Evolutionary conservation across 2,888 invertebrate species (phyloP), one percentile per base, ranked within the genome.

Genomic region (Ctena decussata): DNA sequence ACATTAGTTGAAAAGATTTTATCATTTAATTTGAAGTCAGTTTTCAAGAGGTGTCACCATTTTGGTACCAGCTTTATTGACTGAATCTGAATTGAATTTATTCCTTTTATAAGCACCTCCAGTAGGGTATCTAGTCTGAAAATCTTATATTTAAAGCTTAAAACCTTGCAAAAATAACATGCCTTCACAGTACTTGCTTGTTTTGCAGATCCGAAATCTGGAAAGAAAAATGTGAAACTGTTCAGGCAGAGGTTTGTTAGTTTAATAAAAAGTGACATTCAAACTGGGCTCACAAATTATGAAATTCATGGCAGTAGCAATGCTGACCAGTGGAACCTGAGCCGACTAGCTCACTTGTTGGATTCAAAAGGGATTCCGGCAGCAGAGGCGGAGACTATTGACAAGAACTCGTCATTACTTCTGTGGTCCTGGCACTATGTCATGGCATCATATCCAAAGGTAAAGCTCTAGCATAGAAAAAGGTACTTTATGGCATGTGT

Each of bases 261-360:
- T 30, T 11, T 27, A 6, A 57, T 57, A 3, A 27, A 24, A 5
- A 57, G n/a, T 27, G 57, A 57, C 8, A 27, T 3, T 15, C 27
- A 27, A 15, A 30, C 30, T 41, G 46, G 46, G 1, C 2, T 0
- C 18, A 15, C n/a, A 1, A n/a, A 39, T 0, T 39, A 21, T n/a
- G 12, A 30, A 8, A 2, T 30, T 24, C 11, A 11, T 5, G 78
- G 60, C 41, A 57, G 21, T 15, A 57, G 27, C 24, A 71, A 41
- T 41, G 41, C 27, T 6, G 74, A 46, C 49, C n/a, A 24, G 27
- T 74, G 74, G 74, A 46, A 74, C 32, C 46, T 74, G 32, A 49
- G 44, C 79, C 79, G 87, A 57, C 44, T 49, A 30, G 60, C 84
- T 21, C 89, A 89, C 77, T 39, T 89, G 49, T 27, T 89, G 69